A percentile compares a stretch with the other conserved stretches of the same genome.
These are phyloP conservation scores for Stenurella melanura DNA, from an alignment of 2,888 invertebrate species.

Conservation along the genomic window DNA sequence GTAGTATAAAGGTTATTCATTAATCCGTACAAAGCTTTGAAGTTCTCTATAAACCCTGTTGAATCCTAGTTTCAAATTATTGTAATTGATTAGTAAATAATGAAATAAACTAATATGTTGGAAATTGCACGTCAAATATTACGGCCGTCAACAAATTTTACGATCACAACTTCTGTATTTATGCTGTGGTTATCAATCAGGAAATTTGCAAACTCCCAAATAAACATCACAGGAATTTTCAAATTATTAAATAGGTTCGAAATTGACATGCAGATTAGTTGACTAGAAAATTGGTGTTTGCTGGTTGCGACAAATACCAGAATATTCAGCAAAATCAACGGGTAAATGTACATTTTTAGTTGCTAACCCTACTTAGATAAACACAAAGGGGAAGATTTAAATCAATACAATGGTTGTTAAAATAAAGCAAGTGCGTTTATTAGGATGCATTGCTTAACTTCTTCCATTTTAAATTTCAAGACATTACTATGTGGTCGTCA, in stretches of 20 bases:
- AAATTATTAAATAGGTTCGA: not conserved
- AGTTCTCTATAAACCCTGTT: slow-evolving; percentile 6
- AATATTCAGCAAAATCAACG: too few relatives aligned
- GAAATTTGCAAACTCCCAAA: slow-evolving; percentile 1
- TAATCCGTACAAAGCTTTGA: slow-evolving; percentile 29
- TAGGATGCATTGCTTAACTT: too few relatives aligned
- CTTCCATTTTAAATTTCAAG: too few relatives aligned
- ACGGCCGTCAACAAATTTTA: slow-evolving; percentile 12
- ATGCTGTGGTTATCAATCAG: slow-evolving; percentile 4
- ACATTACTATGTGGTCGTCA: too few relatives aligned
- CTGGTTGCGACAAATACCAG: not conserved
- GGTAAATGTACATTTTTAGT: too few relatives aligned
- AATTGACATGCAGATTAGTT: not conserved
- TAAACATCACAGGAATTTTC: not conserved
- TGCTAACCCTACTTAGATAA: too few relatives aligned
- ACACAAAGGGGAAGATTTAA: too few relatives aligned
- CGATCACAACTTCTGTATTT: slow-evolving; percentile 8
- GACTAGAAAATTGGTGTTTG: slow-evolving; percentile 10
- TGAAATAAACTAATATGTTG: slow-evolving; percentile 34
- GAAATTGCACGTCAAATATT: slow-evolving; percentile 33
- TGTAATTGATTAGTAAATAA: slow-evolving; percentile 43
- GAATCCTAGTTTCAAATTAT: slow-evolving; percentile 40
- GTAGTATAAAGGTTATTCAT: slow-evolving; percentile 8
- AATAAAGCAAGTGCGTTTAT: too few relatives aligned
- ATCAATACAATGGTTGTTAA: too few relatives aligned